Base-by-base conservation (phyloP, 2,888 invertebrate genomes). In the Dorcus hopei region DNA sequence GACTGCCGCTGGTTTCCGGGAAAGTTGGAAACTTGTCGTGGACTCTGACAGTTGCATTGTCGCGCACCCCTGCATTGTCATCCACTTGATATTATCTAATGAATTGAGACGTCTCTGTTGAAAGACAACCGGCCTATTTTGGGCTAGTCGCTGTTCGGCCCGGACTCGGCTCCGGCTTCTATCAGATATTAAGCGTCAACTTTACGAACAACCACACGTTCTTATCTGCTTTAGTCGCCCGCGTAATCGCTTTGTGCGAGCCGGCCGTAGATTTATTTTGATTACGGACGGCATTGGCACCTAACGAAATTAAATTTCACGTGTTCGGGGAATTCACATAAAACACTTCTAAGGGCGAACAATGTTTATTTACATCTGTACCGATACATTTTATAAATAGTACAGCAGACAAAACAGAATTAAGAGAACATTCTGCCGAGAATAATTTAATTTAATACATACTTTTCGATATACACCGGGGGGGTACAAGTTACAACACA, bases 21-120 rank as follows among this genome's bases (percentile, higher is more conserved):
- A 74, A 72, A 76, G 74, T 74, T 75, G 73, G 72, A 75, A 77
- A 77, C 75, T 77, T 76, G 70, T 73, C 70, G 52, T 9, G 48
- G 40, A 38, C 72, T 72, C 70, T 74, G 74, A 74, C 72, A 73
- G 67, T 68, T 64, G 69, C 71, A 74, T 76, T 75, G 75, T 76
- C 64, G 65, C 69, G 71, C 72, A 65, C 73, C 75, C 73, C 73
- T 66, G 67, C 70, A 74, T 76, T 76, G 74, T 74, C 70, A 73
- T 60, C 57, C 66, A 68, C 67, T 68, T 61, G 67, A 69, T 57
- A 9, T 40, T 57, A 57, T 69, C 65, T 63, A 61, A 66, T 66
- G 66, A 68, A 69, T 67, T 66, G 68, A 69, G 67, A 65, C 61
- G 62, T 61, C 59, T 61, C 61, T 64, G 26, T 64, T 62, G 62